Evolutionary conservation across 1,140 invertebrate species (phyloP), one percentile per base, ranked within the genome.

Genomic region (Orius insidiosus): DNA sequence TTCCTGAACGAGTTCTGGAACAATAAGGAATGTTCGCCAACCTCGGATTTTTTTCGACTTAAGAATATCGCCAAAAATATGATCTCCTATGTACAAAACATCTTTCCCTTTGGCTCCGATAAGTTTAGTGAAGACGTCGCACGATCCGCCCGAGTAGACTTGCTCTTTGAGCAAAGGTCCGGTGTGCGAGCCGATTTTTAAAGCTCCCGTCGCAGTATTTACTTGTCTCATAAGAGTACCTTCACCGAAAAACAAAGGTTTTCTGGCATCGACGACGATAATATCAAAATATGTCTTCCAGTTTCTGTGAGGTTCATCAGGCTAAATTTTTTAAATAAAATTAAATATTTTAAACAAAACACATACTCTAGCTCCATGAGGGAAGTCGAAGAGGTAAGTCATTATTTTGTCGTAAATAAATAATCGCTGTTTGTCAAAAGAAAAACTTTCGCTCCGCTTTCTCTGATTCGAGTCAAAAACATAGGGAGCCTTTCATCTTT

Each of bases 231-330:
- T 68, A 43, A 94, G 89, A 0, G 95, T 98, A 15, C 95, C 95
- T 62, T 96, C 90, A 15, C 83, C 81, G 60, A 99, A 99, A 69
- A 98, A 98, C 19, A 90, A 58, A 0, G 95, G 95, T 60, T 99
- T 99, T 34, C 78, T 75, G 0, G 94, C 92, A 66, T 98, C 94
- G 7, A 97, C 89, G 5, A 98, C 85, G 53, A 97, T 93, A 49
- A 85, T 92, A 64, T 98, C 90, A 67, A 99, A 98, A 63, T 95
- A 98, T 0, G 77, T 81, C 59, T 80, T 85, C 95, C 95, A 99
- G 59, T 84, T 74, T 52, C 78, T 68, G 55, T 85, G 80, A 7
- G 79, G 77, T 47, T 85, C 80, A 9, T 74, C 75, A 5, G 70
- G 65, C 74, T 82, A 43, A 13, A 18, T n/a, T n/a, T n/a, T n/a